A percentile compares a stretch with the other conserved stretches of the same genome.
Evolutionary conservation across 2,888 invertebrate genomes (phyloP).

Genomic region (Heterodera filipjevi): DNA sequence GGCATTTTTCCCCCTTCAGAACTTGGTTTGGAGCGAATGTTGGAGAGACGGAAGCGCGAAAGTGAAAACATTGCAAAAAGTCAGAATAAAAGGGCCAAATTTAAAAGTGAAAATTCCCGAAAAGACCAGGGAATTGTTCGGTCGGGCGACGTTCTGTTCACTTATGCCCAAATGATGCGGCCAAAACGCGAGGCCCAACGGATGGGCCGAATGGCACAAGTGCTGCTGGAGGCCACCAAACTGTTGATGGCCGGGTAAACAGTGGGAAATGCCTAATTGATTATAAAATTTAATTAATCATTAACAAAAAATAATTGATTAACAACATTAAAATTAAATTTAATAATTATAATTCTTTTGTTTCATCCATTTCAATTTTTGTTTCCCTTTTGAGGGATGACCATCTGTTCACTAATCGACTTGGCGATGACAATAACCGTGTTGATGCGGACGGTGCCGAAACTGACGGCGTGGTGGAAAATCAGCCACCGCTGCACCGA

Average conservation of each 20-base stretch:
- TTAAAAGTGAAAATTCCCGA: not conserved
- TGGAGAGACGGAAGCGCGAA: slow-evolving; percentile 48
- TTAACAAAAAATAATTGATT: not conserved
- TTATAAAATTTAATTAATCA: no score
- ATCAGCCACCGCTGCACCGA: not conserved
- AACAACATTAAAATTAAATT: not conserved
- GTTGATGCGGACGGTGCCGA: not conserved
- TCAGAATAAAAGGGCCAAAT: slow-evolving; percentile 34
- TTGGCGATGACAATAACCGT: not conserved
- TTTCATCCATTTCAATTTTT: not conserved
- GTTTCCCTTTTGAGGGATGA: slow-evolving; percentile 21
- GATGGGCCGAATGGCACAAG: slow-evolving; percentile 49
- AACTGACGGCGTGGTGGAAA: not conserved
- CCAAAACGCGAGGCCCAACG: slow-evolving; percentile 56
- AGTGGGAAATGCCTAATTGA: no score
- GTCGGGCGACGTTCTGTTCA: slow-evolving; percentile 46
- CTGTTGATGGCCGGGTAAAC: slow-evolving; percentile 43
- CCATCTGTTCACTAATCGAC: not conserved
- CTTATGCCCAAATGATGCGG: slow-evolving; percentile 57
- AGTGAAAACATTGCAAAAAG: slow-evolving; percentile 54
- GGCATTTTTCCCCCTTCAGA: slow-evolving; percentile 29
- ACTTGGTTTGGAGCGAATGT: slow-evolving; percentile 55
- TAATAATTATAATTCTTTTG: no score
- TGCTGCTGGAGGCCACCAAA: slow-evolving; percentile 56
- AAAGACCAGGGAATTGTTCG: slow-evolving; percentile 46